Evolutionary conservation across 92 coral and sea anemone species (phyloP).

Genomic region (Parazoanthus darwini): DNA sequence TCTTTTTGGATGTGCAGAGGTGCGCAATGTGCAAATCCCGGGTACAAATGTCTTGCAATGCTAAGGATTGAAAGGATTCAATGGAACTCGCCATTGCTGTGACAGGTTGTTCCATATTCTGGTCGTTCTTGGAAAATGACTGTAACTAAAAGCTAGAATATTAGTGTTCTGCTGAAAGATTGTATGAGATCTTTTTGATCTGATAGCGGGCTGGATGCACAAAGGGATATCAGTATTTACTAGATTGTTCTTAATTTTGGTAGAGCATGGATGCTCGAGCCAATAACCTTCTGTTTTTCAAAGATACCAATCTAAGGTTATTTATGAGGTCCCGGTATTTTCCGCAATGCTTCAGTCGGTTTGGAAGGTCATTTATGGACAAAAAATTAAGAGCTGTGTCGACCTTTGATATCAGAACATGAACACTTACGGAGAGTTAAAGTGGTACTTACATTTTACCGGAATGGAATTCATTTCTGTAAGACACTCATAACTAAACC

Average conservation of each 20-base stretch:
- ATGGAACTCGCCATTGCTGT: constrained; percentile 12
- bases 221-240: constrained; percentile 25
- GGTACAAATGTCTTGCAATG: constrained; percentile 18
- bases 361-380: too few species aligned
- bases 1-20: constrained; percentile 43
- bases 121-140: constrained; percentile 23
- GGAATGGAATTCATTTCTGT: too few species aligned
- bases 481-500: too few species aligned
- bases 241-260: constrained; percentile 33
- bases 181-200: constrained; percentile 30
- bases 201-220: constrained; percentile 24
- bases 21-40: constrained; percentile 13
- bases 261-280: constrained; percentile 33
- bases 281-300: constrained; percentile 44
- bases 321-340: constrained; percentile 10
- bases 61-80: constrained; percentile 26
- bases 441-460: too few species aligned
- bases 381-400: too few species aligned
- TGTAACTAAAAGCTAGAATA: constrained; percentile 28
- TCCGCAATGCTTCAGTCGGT: too few species aligned
- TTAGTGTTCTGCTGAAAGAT: constrained; percentile 20
- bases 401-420: too few species aligned
- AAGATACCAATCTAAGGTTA: constrained; percentile 40
- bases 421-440: too few species aligned
- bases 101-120: constrained; percentile 34